These are phyloP conservation scores for Drosophila tristis DNA, from an alignment of 1,140 invertebrate species.

Conservation along the genomic window DNA sequence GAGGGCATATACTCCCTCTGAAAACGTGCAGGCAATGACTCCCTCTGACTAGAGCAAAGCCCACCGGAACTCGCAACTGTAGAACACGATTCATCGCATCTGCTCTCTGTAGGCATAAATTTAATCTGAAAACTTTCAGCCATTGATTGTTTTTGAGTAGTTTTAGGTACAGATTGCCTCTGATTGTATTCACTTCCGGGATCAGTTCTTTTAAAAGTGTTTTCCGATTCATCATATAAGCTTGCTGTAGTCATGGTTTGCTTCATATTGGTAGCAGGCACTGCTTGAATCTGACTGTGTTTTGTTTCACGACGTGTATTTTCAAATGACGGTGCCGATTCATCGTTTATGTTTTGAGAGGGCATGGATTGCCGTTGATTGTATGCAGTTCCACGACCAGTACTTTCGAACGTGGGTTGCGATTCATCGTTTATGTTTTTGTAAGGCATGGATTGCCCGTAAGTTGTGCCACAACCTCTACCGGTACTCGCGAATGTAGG, in stretches of 20 bases:
- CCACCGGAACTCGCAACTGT: background rate
- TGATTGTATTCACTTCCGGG: no score
- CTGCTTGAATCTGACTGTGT: background rate
- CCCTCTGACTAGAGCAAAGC: no score
- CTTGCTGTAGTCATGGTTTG: constrained; percentile 4
- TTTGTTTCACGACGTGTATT: background rate
- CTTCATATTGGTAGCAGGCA: no score
- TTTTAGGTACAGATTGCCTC: background rate
- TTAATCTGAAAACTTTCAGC: background rate
- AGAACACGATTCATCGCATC: background rate
- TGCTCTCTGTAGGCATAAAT: constrained; percentile 4
- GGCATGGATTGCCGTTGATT: no score
- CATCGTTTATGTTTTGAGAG: constrained; percentile 7
- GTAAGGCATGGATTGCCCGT: no score
- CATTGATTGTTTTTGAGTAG: background rate
- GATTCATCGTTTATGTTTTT: no score
- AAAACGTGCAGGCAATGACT: background rate
- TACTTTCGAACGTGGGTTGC: no score
- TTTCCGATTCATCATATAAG: constrained; percentile 4
- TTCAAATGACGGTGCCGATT: background rate
- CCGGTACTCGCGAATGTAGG: no score
- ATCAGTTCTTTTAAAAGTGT: background rate
- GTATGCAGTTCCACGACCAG: no score
- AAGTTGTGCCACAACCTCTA: no score
- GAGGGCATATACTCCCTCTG: background rate